Evolutionary conservation across 2,797 vertebrate genomes (phyloP), one percentile per base, ranked within the genome.

Genomic region (Vultur gryphus): DNA sequence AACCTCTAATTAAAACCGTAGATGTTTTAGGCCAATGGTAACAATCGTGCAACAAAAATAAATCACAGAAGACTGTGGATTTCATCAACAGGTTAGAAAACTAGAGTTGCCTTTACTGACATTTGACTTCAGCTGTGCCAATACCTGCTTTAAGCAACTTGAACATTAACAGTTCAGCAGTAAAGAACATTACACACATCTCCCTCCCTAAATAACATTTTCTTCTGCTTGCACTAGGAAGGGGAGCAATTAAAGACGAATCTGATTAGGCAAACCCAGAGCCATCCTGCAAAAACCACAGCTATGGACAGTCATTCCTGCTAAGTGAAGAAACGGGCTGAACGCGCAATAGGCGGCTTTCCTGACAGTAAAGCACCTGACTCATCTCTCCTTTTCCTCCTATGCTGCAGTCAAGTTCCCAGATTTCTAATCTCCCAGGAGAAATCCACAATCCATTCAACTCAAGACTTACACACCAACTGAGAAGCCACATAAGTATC

Each of bases 361-460:
- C 33, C 76, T 66, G 37, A 59, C 0, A 72, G 28, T 62, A 83
- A 75, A 92, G 49, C 43, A 92, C 78, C 71, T 88, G 62, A 71
- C 17, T 35, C 1, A 24, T 69, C 41, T 83, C 69, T 77, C 58
- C 25, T 67, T 87, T 90, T 59, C 37, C 48, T 93, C 65, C 26
- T 51, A 2, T 16, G 29, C 57, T 59, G 17, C 29, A 87, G 72
- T 86, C 35, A 95, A 61, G 15, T 65, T 86, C 72, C 43, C 73
- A 85, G 75, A 84, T 96, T 95, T 96, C 97, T 97, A 92, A 93
- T 94, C 48, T 91, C 75, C 44, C 44, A 44, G 71, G 70, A 88
- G 86, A 97, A 97, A 96, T 96, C 95, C 97, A 97, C 92, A 94
- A 67, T 86, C 79, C 75, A 37, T 91, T 89, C 59, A 95, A 77